A percentile compares a stretch with the other conserved stretches of the same genome.
phyloP scores from a whole-genome alignment of 2,888 invertebrate genomes.

The Neoscelio sp. region DNA sequence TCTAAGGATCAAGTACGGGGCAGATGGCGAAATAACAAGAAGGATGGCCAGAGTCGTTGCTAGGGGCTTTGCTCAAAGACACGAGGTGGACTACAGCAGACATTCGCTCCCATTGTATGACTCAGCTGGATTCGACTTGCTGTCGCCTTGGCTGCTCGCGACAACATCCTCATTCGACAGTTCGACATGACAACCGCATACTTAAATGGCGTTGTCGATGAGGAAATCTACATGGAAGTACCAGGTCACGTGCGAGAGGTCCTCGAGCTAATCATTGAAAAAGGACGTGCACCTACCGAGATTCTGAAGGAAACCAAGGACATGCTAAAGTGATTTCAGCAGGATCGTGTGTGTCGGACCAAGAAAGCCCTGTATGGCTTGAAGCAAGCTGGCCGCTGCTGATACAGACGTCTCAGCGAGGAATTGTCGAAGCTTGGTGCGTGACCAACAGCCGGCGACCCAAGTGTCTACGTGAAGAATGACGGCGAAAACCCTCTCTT shows the following conservation, averaged over 20 bases:
- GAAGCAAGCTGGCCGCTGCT: no score
- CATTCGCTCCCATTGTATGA: conserved; percentile 13
- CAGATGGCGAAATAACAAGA: conserved; percentile 6
- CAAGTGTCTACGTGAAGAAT: no score
- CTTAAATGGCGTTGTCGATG: conserved; percentile 31
- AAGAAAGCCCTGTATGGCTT: no score
- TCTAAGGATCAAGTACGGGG: background rate
- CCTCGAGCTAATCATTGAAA: background rate
- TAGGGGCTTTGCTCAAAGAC: conserved; percentile 8
- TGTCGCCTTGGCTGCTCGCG: background rate
- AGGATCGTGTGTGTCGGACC: conserved; percentile 57
- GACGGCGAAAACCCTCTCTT: no score
- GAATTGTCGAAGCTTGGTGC: no score
- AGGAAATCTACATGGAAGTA: no score
- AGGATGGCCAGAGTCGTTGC: conserved; percentile 24
- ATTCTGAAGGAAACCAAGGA: background rate
- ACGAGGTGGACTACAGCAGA: conserved; percentile 9
- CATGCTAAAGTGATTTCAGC: background rate
- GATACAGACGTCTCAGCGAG: no score
- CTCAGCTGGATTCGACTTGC: conserved; percentile 4
- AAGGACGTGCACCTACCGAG: background rate
- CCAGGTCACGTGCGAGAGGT: background rate
- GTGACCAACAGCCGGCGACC: no score
- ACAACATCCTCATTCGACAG: background rate
- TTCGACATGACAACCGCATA: conserved; percentile 33